Evolutionary conservation across 2,888 invertebrate genomes (phyloP).

Genomic region (Orchestes rusci): DNA sequence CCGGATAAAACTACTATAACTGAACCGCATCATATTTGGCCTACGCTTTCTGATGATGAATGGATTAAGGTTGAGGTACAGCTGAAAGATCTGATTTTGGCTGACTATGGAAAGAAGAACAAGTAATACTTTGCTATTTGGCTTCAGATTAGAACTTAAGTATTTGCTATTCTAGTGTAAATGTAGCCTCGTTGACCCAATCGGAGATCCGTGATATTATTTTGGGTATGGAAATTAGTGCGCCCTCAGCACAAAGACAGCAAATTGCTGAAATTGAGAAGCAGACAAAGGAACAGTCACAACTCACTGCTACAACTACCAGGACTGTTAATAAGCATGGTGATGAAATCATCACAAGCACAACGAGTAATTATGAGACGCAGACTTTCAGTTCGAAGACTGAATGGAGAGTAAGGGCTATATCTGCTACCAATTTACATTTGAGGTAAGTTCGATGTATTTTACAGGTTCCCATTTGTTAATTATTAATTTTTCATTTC

Average conservation of each 20-base stretch:
- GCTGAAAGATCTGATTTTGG: conserved; percentile 94
- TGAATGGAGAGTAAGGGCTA: conserved; percentile 97
- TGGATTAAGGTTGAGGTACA: conserved; percentile 99
- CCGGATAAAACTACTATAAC: conserved; percentile 99
- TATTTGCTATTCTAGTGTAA: conserved; percentile 57
- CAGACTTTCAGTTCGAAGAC: conserved; percentile 98
- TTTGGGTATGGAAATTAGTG: conserved; percentile 99
- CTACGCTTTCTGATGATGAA: conserved; percentile 93
- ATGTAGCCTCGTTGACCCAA: conserved; percentile 97
- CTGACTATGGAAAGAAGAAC: conserved; percentile 99
- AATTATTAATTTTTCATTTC: conserved; percentile 8
- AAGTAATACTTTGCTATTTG: conserved; percentile 70
- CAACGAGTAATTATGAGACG: conserved; percentile 98
- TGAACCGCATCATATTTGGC: conserved; percentile 99
- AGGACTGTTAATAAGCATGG: conserved; percentile 69
- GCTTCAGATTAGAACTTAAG: conserved; percentile 6
- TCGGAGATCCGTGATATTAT: conserved; percentile 99
- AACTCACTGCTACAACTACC: conserved; percentile 97
- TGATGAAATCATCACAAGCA: conserved; percentile 98
- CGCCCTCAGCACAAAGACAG: conserved; percentile 96
- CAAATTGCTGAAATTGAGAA: conserved; percentile 99
- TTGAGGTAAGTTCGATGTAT: conserved; percentile 41
- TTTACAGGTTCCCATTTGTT: not conserved
- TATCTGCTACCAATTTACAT: conserved; percentile 95
- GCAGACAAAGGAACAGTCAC: conserved; percentile 98